Conservation (phyloP, 2,888 invertebrate species). For the Lasioglossum morio region DNA sequence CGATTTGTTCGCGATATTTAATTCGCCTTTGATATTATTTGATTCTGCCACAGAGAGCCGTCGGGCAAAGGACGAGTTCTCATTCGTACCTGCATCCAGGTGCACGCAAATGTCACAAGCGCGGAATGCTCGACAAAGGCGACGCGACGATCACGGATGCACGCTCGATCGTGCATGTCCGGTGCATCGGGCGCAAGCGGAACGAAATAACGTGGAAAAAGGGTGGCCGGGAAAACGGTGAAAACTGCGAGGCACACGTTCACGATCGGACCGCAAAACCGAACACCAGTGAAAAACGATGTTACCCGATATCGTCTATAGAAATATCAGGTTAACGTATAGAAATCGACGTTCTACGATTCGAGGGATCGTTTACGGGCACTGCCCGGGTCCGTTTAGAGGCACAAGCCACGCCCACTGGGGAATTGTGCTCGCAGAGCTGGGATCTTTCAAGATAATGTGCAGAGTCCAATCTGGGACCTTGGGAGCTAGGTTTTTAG, state of each 20-base stretch:
- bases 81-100: background rate
- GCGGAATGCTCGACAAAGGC: conserved; percentile 3
- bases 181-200: conserved; percentile 23
- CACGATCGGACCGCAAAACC: background rate
- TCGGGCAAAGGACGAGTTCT: background rate
- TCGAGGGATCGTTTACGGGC: background rate
- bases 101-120: conserved; percentile 30
- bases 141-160: conserved; percentile 37
- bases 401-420: background rate
- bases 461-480: background rate
- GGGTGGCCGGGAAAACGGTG: background rate
- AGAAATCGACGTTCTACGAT: background rate
- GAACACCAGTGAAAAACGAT: background rate
- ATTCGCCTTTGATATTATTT: background rate
- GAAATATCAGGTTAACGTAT: background rate
- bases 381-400: background rate
- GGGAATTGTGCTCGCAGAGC: background rate
- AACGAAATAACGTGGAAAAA: conserved; percentile 34
- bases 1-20: background rate
- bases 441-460: background rate
- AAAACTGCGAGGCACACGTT: background rate
- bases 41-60: background rate
- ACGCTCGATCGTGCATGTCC: conserved; percentile 50
- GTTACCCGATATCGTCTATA: background rate
- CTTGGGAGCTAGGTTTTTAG: background rate